These are phyloP conservation scores for Macrosoma leucophasiata DNA, from an alignment of 2,888 invertebrate genomes.

Conservation along the genomic window DNA sequence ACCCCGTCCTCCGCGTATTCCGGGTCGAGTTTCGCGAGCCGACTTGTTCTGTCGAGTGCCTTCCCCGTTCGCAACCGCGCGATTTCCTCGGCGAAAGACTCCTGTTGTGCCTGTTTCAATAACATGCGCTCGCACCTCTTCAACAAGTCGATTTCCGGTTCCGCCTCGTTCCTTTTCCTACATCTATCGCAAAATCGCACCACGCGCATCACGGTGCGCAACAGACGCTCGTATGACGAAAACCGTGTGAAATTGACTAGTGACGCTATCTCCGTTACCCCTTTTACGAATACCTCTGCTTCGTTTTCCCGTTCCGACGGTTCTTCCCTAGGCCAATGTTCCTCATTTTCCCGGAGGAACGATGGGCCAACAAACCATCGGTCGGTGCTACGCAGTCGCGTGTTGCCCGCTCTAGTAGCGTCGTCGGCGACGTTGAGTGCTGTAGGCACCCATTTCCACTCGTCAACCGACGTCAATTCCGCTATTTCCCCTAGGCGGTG, in stretches of 20 bases:
- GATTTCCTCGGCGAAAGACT: constrained; percentile 5
- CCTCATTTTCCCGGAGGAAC: neutral
- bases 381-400: neutral
- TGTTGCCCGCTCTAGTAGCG: neutral
- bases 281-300: neutral
- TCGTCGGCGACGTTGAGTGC: constrained; percentile 3
- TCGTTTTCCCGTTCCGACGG: neutral
- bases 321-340: neutral
- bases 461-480: neutral
- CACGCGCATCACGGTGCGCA: neutral
- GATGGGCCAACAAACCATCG: constrained; percentile 1
- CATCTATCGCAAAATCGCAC: neutral
- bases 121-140: neutral
- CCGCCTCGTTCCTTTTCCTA: neutral
- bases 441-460: neutral
- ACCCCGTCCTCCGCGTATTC: constrained; percentile 14
- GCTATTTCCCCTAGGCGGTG: constrained; percentile 8
- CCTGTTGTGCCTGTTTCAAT: neutral
- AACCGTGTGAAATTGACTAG: too few relatives aligned
- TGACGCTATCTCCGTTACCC: neutral
- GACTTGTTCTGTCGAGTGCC: neutral
- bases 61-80: constrained; percentile 5
- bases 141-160: neutral
- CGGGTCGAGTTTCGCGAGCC: constrained; percentile 8
- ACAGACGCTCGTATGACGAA: neutral